Base-by-base conservation (phyloP, 2,797 vertebrate species). In the Phataginus tetradactyla region DNA sequence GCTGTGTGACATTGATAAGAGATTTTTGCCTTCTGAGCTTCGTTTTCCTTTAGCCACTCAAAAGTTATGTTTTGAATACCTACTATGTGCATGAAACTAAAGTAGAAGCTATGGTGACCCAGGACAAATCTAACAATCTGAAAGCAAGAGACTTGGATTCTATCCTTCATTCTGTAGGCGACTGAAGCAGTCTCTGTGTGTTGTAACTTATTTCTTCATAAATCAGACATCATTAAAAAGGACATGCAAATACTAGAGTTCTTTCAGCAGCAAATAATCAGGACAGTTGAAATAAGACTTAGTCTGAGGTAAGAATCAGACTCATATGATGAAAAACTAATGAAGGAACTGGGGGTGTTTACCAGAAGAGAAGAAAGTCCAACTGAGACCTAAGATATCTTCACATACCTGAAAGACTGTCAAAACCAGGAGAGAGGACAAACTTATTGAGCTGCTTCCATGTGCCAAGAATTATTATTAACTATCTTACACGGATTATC, bases 81-180 rank as follows among this genome's bases (percentile, higher is more conserved):
- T 81, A 74, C 55, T 39, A 18, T 3, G 34, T n/a, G 15, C 25
- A 32, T 64, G 53, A 42, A 12, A 45, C 57, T 51, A 49, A 95
- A 87, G 15, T 2, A 57, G 37, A 63, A 66, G n/a, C 23, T 79
- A 23, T 14, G 45, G 57, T 77, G 49, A 77, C 11, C 37, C 12
- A 63, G 18, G 2, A 39, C 21, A 94, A 90, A 92, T 11, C 37
- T 72, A 45, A 61, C 80, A 77, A 29, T 90, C 45, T 87, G 57
- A 55, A 92, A 91, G 55, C 61, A 63, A 95, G 57, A 74, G 68
- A 68, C 39, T 68, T 92, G n/a, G 17, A 23, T 75, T 84, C n/a
- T 39, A 17, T 51, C 49, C 21, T 90, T 77, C 83, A 86, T 11
- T 51, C 37, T 29, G 14, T 14, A 81, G 25, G 25, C 57, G 81